phyloP scores from a whole-genome alignment of 2,113 vertebrate species.

The human (Homo sapiens) region GRCh38 chr5:45774001-45774500 shows the following conservation, averaged over 20 bases:
- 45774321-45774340: neutral
- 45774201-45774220: neutral
- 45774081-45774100: neutral
- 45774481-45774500: neutral
- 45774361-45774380: neutral
- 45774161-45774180: neutral
- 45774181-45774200: neutral
- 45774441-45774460: neutral
- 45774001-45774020: neutral
- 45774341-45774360: neutral
- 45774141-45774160: neutral
- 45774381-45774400: conserved; percentile 25
- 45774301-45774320: conserved; percentile 13
- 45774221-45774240: neutral
- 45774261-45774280: neutral
- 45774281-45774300: neutral
- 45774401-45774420: neutral
- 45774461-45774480: neutral
- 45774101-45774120: neutral
- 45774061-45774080: neutral
- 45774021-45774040: neutral
- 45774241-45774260: neutral
- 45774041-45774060: conserved; percentile 3
- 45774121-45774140: conserved; percentile 6
- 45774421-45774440: conserved; percentile 40